phyloP scores from a whole-genome alignment of 2,797 vertebrate genomes.

The Gorsachius magnificus region DNA sequence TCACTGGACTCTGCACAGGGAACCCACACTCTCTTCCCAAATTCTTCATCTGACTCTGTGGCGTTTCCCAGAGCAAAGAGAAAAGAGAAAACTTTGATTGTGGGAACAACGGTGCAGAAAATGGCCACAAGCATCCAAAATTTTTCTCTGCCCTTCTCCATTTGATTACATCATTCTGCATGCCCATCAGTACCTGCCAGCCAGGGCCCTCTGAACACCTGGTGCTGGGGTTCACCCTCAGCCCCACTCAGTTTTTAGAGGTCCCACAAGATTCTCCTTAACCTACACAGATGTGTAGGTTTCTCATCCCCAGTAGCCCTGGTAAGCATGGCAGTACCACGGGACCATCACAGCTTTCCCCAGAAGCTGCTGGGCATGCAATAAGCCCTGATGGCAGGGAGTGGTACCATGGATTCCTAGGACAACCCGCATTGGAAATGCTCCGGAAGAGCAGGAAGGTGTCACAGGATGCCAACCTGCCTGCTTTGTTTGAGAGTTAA shows the following conservation, averaged over 20 bases:
- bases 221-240: accelerated
- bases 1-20: constrained; percentile 50
- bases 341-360: not conserved
- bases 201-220: not conserved
- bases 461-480: accelerated
- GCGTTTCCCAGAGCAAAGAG: constrained; percentile 13
- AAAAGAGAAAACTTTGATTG: constrained; percentile 46
- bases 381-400: accelerated
- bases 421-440: accelerated
- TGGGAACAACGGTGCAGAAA: not conserved
- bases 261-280: not conserved
- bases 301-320: not conserved
- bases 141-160: not conserved
- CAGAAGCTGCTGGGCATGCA: accelerated
- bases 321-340: not conserved
- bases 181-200: not conserved
- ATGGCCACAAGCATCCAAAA: not conserved
- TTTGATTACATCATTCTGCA: not conserved
- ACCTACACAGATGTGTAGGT: accelerated
- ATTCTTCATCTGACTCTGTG: constrained; percentile 59
- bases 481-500: not conserved
- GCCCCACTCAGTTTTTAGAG: not conserved
- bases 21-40: constrained; percentile 61
- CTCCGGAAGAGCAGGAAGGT: not conserved
- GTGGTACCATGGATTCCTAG: not conserved